Percentiles rank a stretch among this genome's conserved stretches.
Evolutionary conservation across 1,140 invertebrate species (phyloP).

Genomic region (Acyrthosiphon pisum): DNA sequence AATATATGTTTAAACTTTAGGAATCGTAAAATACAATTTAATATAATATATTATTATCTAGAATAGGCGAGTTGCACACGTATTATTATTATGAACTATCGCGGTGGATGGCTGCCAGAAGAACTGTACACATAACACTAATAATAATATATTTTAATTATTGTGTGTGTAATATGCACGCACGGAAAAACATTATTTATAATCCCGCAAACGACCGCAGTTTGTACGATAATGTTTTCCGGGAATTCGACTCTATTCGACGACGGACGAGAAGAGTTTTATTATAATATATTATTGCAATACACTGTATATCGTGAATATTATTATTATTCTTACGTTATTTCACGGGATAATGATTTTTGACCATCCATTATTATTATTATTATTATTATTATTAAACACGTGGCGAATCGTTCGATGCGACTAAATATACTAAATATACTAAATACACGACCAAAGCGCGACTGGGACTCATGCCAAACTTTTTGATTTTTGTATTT

Average conservation of each 20-base stretch:
- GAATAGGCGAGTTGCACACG: background rate
- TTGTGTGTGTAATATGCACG: background rate
- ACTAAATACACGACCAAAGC: too few species aligned
- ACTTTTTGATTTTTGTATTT: too few species aligned
- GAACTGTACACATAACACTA: background rate
- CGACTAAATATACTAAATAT: too few species aligned
- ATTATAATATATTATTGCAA: conserved; percentile 1
- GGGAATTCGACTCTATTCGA: background rate
- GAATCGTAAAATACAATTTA: conserved; percentile 20
- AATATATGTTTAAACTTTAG: conserved; percentile 21
- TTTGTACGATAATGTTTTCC: background rate
- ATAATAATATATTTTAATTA: conserved; percentile 35
- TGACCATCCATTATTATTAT: background rate
- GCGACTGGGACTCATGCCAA: too few species aligned
- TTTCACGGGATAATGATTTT: background rate
- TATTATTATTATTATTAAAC: background rate
- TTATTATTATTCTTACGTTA: background rate
- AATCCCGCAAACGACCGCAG: background rate
- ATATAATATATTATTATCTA: background rate
- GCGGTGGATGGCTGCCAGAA: background rate
- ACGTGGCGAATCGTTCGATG: background rate
- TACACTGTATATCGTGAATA: background rate
- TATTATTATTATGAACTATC: background rate
- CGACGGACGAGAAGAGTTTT: background rate
- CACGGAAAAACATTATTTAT: background rate